Evolutionary conservation across 2,797 vertebrate species (phyloP), one percentile per base, ranked within the genome.

Genomic region (Menidia menidia): DNA sequence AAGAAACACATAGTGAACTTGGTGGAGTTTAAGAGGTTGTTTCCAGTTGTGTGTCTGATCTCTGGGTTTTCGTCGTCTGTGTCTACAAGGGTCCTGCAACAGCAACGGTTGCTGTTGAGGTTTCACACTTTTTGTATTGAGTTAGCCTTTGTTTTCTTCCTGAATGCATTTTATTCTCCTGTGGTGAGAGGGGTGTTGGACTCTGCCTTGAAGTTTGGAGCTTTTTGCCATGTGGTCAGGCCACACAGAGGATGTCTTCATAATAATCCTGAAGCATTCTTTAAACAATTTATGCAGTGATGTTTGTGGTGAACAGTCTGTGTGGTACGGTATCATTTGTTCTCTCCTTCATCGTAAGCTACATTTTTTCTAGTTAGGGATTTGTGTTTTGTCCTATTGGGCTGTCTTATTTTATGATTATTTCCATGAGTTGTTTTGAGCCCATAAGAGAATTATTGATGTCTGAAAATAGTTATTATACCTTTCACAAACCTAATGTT

Each of bases 191-290:
- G 58, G 0, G 4, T 73, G 60, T 66, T 82, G 63, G 64, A 80
- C 71, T 68, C 65, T 60, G 61, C 75, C 84, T 67, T 64, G 74
- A 80, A 41, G 70, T 55, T 65, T 76, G 32, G 8, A 43, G 41
- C 9, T 10, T 30, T 69, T 15, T 45, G 44, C 71, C 55, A 65
- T 64, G 80, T 43, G 81, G 81, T 85, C 59, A 14, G 84, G 78
- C 85, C 87, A 89, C 87, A 89, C 87, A 83, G 69, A 68, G 0
- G 30, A 56, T 58, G 56, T 55, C 15, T 55, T 76, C 54, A 6
- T 25, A 25, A 25, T 25, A 25, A 25, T 25, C 25, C 25, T 25
- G 25, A 25, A 25, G 59, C 85, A 73, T 77, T 80, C 55, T 47
- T 2, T 15, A 18, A 41, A 18, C 14, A 64, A n/a, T 64, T 60